Evolutionary conservation across 2,797 vertebrate species (phyloP), one percentile per base, ranked within the genome.

Genomic region (Neopelma chrysocephalum): DNA sequence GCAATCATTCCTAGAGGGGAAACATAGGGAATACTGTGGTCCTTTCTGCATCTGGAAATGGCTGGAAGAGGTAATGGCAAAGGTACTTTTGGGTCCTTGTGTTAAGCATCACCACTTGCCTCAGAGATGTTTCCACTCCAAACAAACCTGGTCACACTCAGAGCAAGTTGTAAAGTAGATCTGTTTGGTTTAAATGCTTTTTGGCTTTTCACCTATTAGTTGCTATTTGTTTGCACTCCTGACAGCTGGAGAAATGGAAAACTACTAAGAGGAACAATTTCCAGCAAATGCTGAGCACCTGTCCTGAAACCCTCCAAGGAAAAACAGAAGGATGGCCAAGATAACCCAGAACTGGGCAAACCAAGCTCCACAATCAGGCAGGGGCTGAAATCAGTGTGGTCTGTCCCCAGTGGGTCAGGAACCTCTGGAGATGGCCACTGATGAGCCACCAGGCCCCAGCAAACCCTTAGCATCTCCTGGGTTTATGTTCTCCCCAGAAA

Each of bases 361-460:
- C 5, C 50, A 82, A 76, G 12, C 23, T 38, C 40, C 15, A 4
- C 43, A 12, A 25, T 5, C 15, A 62, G 3, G 12, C 75, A 51
- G 43, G 61, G 19, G 26, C 43, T 2, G 17, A 3, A 5, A 3
- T 0, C 0, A 0, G 5, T 5, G n/a, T 4, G 3, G 9, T 36
- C 69, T 76, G 40, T n/a, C 17, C 34, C 38, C 10, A 2, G 10
- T 0, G 2, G 20, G 26, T 29, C 4, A 4, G 0, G 5, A 5
- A 22, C 1, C 8, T 8, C 22, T 32, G 11, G 36, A 2, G 0
- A 27, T 29, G 54, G 78, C 21, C 42, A 69, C 57, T 8, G 2
- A 40, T 3, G n/a, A 56, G 27, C 3, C 6, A 48, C 27, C 4
- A 13, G 36, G 48, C 11, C 16, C 11, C 40, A 51, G 15, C 1